phyloP scores from a whole-genome alignment of 2,888 invertebrate genomes.

The Myathropa florea region DNA sequence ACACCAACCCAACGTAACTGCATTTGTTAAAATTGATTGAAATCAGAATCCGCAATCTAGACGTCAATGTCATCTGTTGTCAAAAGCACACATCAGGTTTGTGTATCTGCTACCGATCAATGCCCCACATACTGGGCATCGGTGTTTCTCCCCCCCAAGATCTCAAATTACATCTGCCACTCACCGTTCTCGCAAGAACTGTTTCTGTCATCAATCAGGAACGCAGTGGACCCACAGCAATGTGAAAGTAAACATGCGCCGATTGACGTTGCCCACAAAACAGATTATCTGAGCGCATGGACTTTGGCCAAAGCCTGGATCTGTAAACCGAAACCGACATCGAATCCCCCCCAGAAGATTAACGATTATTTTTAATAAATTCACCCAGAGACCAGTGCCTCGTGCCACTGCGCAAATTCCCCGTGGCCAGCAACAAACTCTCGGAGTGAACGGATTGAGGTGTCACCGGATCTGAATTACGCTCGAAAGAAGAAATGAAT shows the following conservation, averaged over 20 bases:
- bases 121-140: not conserved
- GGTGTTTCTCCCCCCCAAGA: not conserved
- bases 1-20: no score
- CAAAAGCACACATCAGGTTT: not conserved
- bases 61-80: not conserved
- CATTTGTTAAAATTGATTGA: not conserved
- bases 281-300: not conserved
- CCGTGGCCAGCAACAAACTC: slow-evolving; percentile 18
- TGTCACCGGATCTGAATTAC: slow-evolving; percentile 65
- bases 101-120: not conserved
- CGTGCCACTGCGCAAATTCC: not conserved
- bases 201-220: not conserved
- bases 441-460: slow-evolving; percentile 61
- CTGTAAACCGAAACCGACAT: not conserved
- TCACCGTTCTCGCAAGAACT: not conserved
- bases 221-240: not conserved
- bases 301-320: not conserved
- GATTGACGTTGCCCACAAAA: not conserved
- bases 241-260: slow-evolving; percentile 44
- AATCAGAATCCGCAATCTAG: not conserved
- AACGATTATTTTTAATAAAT: slow-evolving; percentile 50
- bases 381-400: not conserved
- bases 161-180: not conserved
- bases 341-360: slow-evolving; percentile 38
- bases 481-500: slow-evolving; percentile 49